Conservation (phyloP, 1,140 invertebrate species). For the Pantala flavescens region DNA sequence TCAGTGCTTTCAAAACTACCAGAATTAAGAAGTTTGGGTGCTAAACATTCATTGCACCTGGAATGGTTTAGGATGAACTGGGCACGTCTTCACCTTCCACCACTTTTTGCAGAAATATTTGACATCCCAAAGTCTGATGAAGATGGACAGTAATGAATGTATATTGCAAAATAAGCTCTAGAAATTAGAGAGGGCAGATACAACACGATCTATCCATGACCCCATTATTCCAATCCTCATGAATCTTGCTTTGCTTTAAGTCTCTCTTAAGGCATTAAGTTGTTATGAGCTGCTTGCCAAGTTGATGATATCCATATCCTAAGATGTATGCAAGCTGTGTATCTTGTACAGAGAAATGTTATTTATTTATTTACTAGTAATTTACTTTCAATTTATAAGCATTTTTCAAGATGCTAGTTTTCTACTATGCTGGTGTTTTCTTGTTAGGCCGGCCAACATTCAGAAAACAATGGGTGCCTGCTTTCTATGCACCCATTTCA, state of each 20-base stretch:
- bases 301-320: not conserved
- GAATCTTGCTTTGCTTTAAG: slow-evolving; percentile 2
- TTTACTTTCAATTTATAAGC: not conserved
- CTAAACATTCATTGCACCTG: slow-evolving; percentile 71
- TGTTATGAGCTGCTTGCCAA: slow-evolving; percentile 2
- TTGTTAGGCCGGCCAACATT: not conserved
- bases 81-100: slow-evolving; percentile 73
- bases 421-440: not conserved
- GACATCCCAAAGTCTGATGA: slow-evolving; percentile 90
- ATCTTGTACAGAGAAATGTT: slow-evolving; percentile 7
- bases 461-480: not conserved
- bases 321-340: not conserved
- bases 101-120: slow-evolving; percentile 93
- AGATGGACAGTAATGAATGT: slow-evolving; percentile 31
- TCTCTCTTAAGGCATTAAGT: slow-evolving; percentile 6
- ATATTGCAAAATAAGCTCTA: not conserved
- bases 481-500: not conserved
- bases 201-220: not conserved
- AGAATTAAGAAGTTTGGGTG: slow-evolving; percentile 72
- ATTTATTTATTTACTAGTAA: slow-evolving; percentile 11
- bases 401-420: slow-evolving; percentile 1
- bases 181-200: not conserved
- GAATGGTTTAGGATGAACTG: slow-evolving; percentile 86
- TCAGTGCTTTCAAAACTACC: slow-evolving; percentile 60
- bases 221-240: slow-evolving; percentile 1